Evolutionary conservation across 2,797 vertebrate genomes (phyloP).

Genomic region (Chrysocyon brachyurus): DNA sequence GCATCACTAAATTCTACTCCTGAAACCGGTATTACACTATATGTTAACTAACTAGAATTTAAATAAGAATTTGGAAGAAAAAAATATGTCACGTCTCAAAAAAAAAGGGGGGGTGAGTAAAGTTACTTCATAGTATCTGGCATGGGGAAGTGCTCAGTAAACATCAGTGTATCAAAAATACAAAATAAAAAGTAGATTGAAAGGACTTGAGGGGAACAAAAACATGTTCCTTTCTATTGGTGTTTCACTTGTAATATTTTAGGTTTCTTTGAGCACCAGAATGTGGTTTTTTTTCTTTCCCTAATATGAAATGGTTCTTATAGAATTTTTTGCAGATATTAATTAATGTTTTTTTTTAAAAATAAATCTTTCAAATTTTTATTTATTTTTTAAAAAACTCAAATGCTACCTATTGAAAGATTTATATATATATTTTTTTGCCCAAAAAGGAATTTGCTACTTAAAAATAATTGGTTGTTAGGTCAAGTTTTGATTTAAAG

Average conservation of each 20-base stretch:
- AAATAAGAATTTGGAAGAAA: background rate
- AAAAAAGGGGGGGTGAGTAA: background rate
- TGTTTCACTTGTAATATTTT: background rate
- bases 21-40: background rate
- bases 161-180: background rate
- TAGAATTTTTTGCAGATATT: background rate
- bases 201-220: conserved; percentile 22
- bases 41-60: background rate
- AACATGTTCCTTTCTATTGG: conserved; percentile 12
- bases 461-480: conserved; percentile 4
- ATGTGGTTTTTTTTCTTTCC: background rate
- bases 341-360: background rate
- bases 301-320: background rate
- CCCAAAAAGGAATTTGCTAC: background rate
- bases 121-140: background rate
- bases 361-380: background rate
- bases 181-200: background rate
- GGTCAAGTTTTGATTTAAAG: conserved; percentile 4
- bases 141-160: background rate
- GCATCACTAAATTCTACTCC: background rate
- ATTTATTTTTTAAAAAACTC: background rate
- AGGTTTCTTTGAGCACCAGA: conserved; percentile 9
- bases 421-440: background rate
- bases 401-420: background rate
- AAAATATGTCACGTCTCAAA: background rate